Conservation (phyloP, 2,888 invertebrate genomes). For the Orthonychiurus folsomi region DNA sequence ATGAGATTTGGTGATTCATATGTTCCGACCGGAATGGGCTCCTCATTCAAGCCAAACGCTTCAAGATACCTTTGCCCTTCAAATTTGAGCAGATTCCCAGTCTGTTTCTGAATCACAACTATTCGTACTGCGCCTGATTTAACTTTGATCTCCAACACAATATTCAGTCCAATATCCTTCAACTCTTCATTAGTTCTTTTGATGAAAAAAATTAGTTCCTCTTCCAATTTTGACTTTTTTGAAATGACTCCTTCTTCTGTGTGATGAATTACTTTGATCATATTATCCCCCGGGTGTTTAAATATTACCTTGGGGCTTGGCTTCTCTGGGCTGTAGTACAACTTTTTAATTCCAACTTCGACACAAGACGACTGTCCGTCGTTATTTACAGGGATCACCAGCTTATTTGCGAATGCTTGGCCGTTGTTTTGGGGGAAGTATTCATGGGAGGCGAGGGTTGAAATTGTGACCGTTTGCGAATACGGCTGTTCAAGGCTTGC, state of each 20-base stretch:
- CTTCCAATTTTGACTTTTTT: background rate
- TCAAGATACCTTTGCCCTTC: background rate
- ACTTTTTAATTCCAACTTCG: background rate
- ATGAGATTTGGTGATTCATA: background rate
- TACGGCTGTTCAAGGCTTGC: background rate
- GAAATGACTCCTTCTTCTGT: background rate
- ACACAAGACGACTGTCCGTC: background rate
- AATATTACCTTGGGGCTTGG: background rate
- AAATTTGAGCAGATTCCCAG: background rate
- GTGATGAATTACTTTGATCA: background rate
- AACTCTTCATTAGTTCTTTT: background rate
- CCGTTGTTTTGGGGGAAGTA: constrained; percentile 7
- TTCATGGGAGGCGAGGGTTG: background rate
- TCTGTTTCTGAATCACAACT: background rate
- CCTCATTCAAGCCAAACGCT: background rate
- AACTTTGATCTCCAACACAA: background rate
- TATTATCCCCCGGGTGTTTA: background rate
- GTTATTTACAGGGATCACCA: background rate
- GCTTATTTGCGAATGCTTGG: background rate
- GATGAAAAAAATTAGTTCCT: background rate
- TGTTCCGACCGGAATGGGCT: background rate
- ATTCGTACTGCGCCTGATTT: background rate
- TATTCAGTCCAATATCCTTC: background rate
- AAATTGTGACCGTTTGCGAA: background rate
- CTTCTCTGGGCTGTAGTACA: background rate